Percentiles rank a stretch among this genome's conserved stretches.
Evolutionary conservation across 2,888 invertebrate species (phyloP).

Genomic region (Drosophila rubida): DNA sequence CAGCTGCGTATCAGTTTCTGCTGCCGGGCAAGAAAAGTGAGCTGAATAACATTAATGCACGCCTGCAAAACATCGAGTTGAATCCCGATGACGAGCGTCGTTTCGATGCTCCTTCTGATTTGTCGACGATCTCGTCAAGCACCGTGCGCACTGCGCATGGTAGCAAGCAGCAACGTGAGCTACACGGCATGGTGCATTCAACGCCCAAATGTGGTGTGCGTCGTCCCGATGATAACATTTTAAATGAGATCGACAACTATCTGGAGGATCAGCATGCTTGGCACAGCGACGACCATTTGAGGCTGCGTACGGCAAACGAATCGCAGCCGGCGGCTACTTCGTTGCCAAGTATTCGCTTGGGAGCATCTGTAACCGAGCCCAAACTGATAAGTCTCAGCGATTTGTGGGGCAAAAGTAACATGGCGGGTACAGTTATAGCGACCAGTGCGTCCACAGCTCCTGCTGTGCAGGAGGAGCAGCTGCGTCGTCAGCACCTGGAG

Average conservation of each 20-base stretch:
- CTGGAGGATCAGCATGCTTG: conserved; percentile 69
- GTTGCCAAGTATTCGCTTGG: conserved; percentile 62
- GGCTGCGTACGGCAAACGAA: conserved; percentile 26
- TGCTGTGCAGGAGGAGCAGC: conserved; percentile 90
- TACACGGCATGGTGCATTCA: conserved; percentile 76
- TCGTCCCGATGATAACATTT: conserved; percentile 60
- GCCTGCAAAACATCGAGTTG: conserved; percentile 74
- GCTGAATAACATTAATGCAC: conserved; percentile 81
- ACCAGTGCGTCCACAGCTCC: conserved; percentile 61
- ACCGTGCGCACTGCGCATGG: conserved; percentile 68
- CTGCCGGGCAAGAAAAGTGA: conserved; percentile 75
- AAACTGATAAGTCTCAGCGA: conserved; percentile 84
- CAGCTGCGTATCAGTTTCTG: conserved; percentile 74
- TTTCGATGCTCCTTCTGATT: conserved; percentile 78
- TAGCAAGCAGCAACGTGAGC: conserved; percentile 32
- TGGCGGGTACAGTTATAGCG: conserved; percentile 62
- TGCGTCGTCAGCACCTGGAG: conserved; percentile 91
- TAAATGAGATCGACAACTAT: conserved; percentile 83
- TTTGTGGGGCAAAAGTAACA: conserved; percentile 82
- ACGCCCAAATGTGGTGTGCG: conserved; percentile 79
- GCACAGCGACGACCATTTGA: conserved; percentile 71
- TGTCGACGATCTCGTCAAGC: conserved; percentile 82
- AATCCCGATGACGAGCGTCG: conserved; percentile 36
- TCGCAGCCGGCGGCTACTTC: conserved; percentile 55
- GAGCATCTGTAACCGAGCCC: conserved; percentile 24